These are phyloP conservation scores for Xanthorhoe designata DNA, from an alignment of 2,888 invertebrate genomes.

Conservation along the genomic window DNA sequence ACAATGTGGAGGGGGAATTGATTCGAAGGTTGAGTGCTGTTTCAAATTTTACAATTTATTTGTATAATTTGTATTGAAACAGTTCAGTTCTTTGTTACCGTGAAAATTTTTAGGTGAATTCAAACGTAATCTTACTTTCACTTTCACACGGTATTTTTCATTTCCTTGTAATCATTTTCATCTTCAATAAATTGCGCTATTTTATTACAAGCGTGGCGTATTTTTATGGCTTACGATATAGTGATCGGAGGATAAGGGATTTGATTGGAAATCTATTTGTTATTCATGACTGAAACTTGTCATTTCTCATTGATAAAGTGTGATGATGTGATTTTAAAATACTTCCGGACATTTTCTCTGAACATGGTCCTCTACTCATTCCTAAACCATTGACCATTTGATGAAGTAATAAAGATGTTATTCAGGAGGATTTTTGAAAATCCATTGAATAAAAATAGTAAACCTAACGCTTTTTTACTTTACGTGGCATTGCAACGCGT, in stretches of 20 bases:
- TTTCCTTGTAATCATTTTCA: background rate
- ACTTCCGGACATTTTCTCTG: too few species aligned
- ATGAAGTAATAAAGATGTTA: too few species aligned
- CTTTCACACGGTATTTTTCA: background rate
- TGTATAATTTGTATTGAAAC: constrained; percentile 7
- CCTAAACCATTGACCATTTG: too few species aligned
- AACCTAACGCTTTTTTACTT: too few species aligned
- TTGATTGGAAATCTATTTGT: background rate
- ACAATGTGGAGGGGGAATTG: constrained; percentile 34
- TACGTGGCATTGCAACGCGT: too few species aligned
- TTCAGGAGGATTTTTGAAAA: too few species aligned
- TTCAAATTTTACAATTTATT: constrained; percentile 21
- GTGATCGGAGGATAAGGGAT: background rate
- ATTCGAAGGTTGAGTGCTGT: constrained; percentile 27
- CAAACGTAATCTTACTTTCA: background rate
- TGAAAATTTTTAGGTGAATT: background rate
- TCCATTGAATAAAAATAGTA: too few species aligned
- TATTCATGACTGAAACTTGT: background rate
- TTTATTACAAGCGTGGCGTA: background rate
- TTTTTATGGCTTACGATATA: background rate
- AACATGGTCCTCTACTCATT: too few species aligned
- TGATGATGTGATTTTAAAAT: too few species aligned
- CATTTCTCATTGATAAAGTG: background rate
- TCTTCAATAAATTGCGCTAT: background rate
- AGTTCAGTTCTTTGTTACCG: background rate